Conservation (phyloP, 1,140 invertebrate species). For the Megalopta genalis region DNA sequence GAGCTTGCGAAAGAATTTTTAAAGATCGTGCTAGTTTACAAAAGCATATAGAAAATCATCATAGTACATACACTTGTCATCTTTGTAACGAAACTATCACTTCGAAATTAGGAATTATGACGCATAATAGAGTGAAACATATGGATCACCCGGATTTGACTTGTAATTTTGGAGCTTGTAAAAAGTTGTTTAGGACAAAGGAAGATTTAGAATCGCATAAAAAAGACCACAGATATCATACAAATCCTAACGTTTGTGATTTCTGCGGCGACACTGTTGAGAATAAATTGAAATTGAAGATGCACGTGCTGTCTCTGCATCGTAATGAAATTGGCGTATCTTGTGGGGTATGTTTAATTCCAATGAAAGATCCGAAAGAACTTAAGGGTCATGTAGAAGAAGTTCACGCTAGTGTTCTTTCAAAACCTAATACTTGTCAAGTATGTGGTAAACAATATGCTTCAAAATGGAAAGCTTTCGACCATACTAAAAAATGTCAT, state of each 20-base stretch:
- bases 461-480: slow-evolving; percentile 83
- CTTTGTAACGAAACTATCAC: slow-evolving; percentile 81
- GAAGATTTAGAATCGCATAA: slow-evolving; percentile 81
- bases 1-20: slow-evolving; percentile 82
- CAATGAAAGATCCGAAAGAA: slow-evolving; percentile 81
- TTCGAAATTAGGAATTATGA: slow-evolving; percentile 82
- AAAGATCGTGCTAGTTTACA: slow-evolving; percentile 81
- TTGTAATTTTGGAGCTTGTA: slow-evolving; percentile 78
- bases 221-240: slow-evolving; percentile 79
- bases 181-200: slow-evolving; percentile 81
- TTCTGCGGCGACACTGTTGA: slow-evolving; percentile 83
- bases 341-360: slow-evolving; percentile 82
- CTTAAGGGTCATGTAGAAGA: slow-evolving; percentile 82
- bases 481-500: slow-evolving; percentile 84
- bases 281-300: slow-evolving; percentile 82
- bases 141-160: slow-evolving; percentile 81
- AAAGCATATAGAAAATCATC: slow-evolving; percentile 82
- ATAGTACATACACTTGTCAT: slow-evolving; percentile 81
- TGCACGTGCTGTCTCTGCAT: slow-evolving; percentile 82
- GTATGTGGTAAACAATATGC: slow-evolving; percentile 84
- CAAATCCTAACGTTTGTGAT: slow-evolving; percentile 81
- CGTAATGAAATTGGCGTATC: slow-evolving; percentile 81
- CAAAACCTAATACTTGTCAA: slow-evolving; percentile 81
- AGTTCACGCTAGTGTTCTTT: slow-evolving; percentile 79
- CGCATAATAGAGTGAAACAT: slow-evolving; percentile 82